Percentiles rank a stretch among this genome's conserved stretches.
Evolutionary conservation across 2,113 vertebrate species (phyloP).

Genomic region (Semnornis frantzii): DNA sequence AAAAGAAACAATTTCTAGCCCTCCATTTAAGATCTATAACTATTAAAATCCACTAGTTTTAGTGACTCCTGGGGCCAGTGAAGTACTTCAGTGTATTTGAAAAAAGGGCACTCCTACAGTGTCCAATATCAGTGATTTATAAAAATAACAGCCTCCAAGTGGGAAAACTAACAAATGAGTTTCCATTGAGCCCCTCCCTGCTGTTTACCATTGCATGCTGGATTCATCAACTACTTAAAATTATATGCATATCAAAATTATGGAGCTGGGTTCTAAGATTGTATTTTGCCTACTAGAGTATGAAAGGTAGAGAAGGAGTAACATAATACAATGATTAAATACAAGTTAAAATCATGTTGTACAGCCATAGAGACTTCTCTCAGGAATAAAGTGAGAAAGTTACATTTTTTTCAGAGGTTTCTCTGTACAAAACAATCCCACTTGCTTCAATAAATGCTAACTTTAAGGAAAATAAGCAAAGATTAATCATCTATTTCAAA

Average conservation of each 20-base stretch:
- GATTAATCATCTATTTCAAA: background rate
- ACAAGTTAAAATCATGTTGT: background rate
- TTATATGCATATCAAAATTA: conserved; percentile 55
- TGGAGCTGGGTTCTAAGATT: conserved; percentile 31
- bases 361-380: background rate
- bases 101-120: conserved; percentile 77
- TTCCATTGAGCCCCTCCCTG: conserved; percentile 76
- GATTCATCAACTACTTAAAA: conserved; percentile 63
- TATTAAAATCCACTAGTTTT: conserved; percentile 82
- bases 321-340: background rate
- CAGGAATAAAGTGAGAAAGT: background rate
- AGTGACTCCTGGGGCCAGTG: conserved; percentile 77
- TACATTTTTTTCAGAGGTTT: background rate
- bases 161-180: conserved; percentile 77
- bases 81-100: conserved; percentile 72
- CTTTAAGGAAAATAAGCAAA: background rate
- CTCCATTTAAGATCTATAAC: conserved; percentile 83
- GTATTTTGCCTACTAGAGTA: background rate
- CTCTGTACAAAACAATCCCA: background rate
- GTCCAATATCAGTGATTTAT: conserved; percentile 80
- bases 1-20: conserved; percentile 84
- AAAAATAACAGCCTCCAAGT: conserved; percentile 77
- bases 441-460: background rate
- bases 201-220: conserved; percentile 68
- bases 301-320: background rate